phyloP scores from a whole-genome alignment of 64 coral and sea anemone genomes.

The Cladopsammia gracilis region DNA sequence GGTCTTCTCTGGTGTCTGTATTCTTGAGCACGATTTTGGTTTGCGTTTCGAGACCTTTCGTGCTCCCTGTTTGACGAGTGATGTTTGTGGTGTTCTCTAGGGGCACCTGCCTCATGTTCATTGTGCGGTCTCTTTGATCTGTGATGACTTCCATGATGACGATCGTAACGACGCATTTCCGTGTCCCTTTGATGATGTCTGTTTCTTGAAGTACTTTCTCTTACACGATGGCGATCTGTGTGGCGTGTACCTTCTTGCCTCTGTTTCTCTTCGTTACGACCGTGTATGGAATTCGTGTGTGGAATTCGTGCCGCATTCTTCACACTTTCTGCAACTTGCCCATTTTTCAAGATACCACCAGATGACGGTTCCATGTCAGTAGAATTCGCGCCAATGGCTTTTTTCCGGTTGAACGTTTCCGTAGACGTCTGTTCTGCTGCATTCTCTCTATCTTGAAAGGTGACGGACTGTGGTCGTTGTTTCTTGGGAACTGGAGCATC shows the following conservation, averaged over 20 bases:
- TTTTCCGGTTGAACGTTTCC: neutral
- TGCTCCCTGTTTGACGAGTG: neutral
- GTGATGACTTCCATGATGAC: no score
- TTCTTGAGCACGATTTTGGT: neutral
- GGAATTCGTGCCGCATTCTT: neutral
- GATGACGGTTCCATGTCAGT: neutral
- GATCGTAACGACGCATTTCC: neutral
- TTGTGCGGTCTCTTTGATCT: neutral
- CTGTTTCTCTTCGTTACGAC: neutral
- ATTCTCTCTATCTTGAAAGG: neutral
- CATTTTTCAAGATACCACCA: neutral
- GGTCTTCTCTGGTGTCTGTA: neutral
- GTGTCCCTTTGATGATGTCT: neutral
- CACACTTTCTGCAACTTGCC: neutral
- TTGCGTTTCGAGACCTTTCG: no score
- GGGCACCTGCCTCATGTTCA: no score
- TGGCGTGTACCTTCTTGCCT: neutral
- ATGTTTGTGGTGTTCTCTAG: neutral
- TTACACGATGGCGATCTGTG: neutral
- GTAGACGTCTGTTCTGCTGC: neutral
- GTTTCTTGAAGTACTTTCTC: neutral
- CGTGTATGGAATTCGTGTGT: no score
- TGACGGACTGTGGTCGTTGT: neutral
- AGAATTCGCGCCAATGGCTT: neutral
- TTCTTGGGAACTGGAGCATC: no score